Base-by-base conservation (phyloP, 1,140 invertebrate genomes). In the Lethocerus indicus region DNA sequence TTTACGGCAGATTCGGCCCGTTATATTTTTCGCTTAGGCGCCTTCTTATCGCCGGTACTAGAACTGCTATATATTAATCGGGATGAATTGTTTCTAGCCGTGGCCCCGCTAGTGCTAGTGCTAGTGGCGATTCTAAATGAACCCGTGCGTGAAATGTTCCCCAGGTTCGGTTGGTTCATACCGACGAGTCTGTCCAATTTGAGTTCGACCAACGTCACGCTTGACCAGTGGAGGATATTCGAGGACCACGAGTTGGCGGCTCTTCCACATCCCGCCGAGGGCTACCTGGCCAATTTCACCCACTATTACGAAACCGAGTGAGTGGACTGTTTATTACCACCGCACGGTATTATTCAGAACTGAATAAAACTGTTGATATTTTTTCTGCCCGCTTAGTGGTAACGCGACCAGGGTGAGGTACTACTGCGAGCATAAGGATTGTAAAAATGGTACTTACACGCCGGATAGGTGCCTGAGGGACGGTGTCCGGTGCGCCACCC, bases 91-190 rank as follows among this genome's bases (percentile, higher is more conserved):
- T 39, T 14, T 39, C 4, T 39, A 20, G 1, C 3, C 9, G 12
- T n/a, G 7, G 12, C 23, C 23, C 18, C 1, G 16, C 4, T 39
- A 5, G 18, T 4, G 9, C 2, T 27, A 23, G 16, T 23, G 5
- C 13, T 6, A 4, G 6, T 5, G 21, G 16, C 21, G 41, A n/a
- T n/a, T n/a, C 1, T 23, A 24, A 23, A 6, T 43, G 23, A 25
- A 3, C 4, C n/a, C 3, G 7, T 37, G 7, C 13, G 5, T 36
- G 25, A 2, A 26, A 54, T 29, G 25, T 29, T 29, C 54, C 49
- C 4, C 58, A 74, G 79, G 47, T 81, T 79, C 59, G 78, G 79
- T 4, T 85, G 82, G 81, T 85, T 78, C 57, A 71, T 83, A 36
- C 77, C 75, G 0, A 48, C 52, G 61, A 40, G n/a, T 51, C 56